These are phyloP conservation scores for Equus przewalskii DNA, from an alignment of 2,113 vertebrate species.

Conservation along the genomic window DNA sequence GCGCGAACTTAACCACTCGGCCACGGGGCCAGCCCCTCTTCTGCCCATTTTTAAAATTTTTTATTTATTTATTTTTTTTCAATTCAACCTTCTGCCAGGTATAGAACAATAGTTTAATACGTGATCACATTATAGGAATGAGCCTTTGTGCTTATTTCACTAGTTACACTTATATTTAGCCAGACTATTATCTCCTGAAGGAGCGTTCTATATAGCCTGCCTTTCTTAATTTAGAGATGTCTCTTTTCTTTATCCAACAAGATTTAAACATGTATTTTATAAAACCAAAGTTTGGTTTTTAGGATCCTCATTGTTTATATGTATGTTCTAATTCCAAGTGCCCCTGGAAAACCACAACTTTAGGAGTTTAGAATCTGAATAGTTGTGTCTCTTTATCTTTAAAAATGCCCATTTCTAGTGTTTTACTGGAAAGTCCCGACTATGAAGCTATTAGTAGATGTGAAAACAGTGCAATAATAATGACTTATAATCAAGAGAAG, in stretches of 20 bases:
- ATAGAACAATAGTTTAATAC: background rate
- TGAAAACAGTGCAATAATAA: slow-evolving; percentile 84
- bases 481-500: slow-evolving; percentile 82
- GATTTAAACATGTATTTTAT: slow-evolving; percentile 5
- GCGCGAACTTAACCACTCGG: no score
- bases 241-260: slow-evolving; percentile 9
- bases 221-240: slow-evolving; percentile 34
- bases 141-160: background rate
- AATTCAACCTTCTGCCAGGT: background rate
- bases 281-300: background rate
- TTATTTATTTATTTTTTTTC: background rate
- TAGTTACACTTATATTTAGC: background rate
- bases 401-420: slow-evolving; percentile 72
- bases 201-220: background rate
- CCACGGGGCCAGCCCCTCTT: no score
- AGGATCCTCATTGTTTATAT: slow-evolving; percentile 4
- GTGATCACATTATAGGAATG: background rate
- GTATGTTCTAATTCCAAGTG: background rate
- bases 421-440: slow-evolving; percentile 80
- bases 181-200: background rate
- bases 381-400: slow-evolving; percentile 80
- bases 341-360: background rate
- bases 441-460: slow-evolving; percentile 76
- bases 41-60: no score
- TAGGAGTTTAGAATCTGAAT: slow-evolving; percentile 58